Conservation (phyloP, 2,888 invertebrate genomes). For the Polietes domitor region DNA sequence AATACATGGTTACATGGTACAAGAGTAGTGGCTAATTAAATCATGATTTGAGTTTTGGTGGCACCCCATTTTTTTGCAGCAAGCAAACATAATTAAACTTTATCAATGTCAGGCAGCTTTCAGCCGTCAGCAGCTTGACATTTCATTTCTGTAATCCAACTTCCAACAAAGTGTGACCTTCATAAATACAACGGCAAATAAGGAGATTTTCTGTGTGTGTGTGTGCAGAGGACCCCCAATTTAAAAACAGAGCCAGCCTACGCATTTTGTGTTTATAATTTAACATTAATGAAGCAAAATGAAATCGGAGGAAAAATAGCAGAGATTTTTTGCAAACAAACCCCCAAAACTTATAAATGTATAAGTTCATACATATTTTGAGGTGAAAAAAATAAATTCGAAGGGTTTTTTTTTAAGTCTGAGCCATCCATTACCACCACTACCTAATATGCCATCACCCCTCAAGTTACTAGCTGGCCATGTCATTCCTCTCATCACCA, state of each 20-base stretch:
- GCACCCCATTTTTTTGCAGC: background rate
- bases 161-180: background rate
- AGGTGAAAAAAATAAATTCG: background rate
- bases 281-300: slow-evolving; percentile 28
- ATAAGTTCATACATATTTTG: no score
- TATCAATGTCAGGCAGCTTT: slow-evolving; percentile 6
- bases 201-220: background rate
- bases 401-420: slow-evolving; percentile 2
- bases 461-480: background rate
- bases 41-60: background rate
- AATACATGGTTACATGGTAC: no score
- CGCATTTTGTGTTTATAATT: slow-evolving; percentile 20
- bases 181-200: background rate
- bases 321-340: background rate
- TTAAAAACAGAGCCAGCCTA: background rate
- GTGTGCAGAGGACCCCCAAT: background rate
- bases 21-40: background rate
- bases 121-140: background rate
- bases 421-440: background rate
- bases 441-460: background rate
- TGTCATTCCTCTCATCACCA: no score
- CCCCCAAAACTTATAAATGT: no score
- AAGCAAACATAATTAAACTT: slow-evolving; percentile 4
- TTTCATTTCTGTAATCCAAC: background rate
- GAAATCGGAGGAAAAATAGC: background rate